Base-by-base conservation (phyloP, 2,888 invertebrate species). In the Schizaphis graminum region DNA sequence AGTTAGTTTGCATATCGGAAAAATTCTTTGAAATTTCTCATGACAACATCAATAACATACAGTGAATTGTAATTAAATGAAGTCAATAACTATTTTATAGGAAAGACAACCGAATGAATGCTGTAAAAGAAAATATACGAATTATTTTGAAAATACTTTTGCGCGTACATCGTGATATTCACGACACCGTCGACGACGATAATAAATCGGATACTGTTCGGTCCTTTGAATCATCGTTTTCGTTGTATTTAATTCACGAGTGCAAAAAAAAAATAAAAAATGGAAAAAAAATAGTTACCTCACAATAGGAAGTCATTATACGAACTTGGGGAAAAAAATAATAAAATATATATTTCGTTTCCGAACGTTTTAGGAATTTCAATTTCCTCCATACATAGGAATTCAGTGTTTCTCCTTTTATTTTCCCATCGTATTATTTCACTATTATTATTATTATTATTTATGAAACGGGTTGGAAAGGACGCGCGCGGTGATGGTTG, bases 161-260 rank as follows among this genome's bases (percentile, higher is more conserved):
- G n/a, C 56, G 56, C n/a, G 16, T 13, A 57, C 57, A 61, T 57
- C 44, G 11, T 44, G n/a, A 35, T 56, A 84, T 84, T 28, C 84
- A 2, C 57, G 16, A 21, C 44, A 13, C 16, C 28, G 13, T 5
- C 26, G 47, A 77, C 35, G 26, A 16, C 13, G 24, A 87, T 61
- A 92, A 61, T 88, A 88, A 92, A 88, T 92, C 67, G 21, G 26
- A 67, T 87, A 61, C 8, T 61, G 35, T 13, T 41, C 35, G 35
- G 44, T 24, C 49, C 16, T 87, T 88, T 87, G 67, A 88, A 92
- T 91, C 85, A 91, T 87, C 87, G 61, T 88, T 92, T 92, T 49
- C 41, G 87, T 92, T 92, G 92, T 61, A 35, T 87, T 92, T 92
- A 92, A 92, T 92, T 87, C 57, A 47, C 35, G 49, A 86, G 61